Evolutionary conservation across 1,140 invertebrate species (phyloP), one percentile per base, ranked within the genome.

Genomic region (Hylaeus anthracinus): DNA sequence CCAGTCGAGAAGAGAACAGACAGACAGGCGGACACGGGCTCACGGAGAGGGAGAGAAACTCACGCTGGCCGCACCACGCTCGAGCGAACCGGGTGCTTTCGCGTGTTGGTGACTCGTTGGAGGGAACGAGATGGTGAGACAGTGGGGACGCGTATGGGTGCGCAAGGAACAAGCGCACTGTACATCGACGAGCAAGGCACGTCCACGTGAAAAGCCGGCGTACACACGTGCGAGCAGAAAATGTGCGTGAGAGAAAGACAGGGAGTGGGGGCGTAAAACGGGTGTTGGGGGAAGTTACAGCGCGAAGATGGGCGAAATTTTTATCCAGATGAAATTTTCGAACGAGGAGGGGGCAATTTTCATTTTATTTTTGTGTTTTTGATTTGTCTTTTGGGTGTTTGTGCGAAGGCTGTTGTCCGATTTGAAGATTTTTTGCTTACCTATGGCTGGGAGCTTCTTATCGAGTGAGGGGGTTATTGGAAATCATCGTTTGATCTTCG

Each of bases 21-120:
- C 48, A 9, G 58, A 53, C 37, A 3, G 43, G 48, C 48, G 12
- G 70, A 39, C 65, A 37, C 1, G 48, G 3, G 9, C 53, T 5
- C 15, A 65, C 37, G 41, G 71, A 71, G 75, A 82, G 80, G 69
- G 67, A 72, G 69, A 79, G 51, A 77, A 63, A 77, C 63, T 69
- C 41, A 71, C 66, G 66, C 51, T 51, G 26, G 39, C 41, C 53
- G 39, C 26, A 26, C 26, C 66, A 66, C 9, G 26, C 41, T 51
- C 37, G 51, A 37, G 39, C 26, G 26, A 26, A 8, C 26, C 12
- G 60, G 5, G n/a, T 64, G 15, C 10, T 2, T 73, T 43, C 39
- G 5, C 45, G 5, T 48, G n/a, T 51, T 10, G 9, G 26, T 14
- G 48, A 51, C 55, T 26, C 26, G 48, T 12, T 41, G 5, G n/a